phyloP scores from a whole-genome alignment of 2,888 invertebrate species.

The Pandemis cinnamomeana region DNA sequence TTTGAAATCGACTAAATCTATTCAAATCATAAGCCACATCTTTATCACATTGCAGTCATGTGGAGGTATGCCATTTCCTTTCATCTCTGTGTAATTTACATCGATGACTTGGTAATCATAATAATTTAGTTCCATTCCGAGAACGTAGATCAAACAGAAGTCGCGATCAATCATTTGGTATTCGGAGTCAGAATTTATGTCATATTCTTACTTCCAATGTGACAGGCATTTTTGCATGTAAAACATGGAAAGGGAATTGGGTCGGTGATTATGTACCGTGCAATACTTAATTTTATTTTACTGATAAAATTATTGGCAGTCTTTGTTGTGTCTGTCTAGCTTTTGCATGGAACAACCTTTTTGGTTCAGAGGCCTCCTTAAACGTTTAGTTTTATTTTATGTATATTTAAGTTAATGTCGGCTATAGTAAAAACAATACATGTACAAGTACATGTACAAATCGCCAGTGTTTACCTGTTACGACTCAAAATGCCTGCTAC shows the following conservation, averaged over 20 bases:
- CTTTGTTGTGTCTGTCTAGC: no score
- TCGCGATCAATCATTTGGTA: conserved; percentile 22
- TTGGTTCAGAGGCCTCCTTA: no score
- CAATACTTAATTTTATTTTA: no score
- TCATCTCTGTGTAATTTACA: not conserved
- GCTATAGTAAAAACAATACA: no score
- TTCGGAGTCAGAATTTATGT: conserved; percentile 14
- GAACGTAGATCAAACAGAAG: conserved; percentile 6
- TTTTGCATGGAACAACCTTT: no score
- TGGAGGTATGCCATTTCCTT: not conserved
- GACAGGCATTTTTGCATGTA: conserved; percentile 1
- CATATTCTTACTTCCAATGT: conserved; percentile 5
- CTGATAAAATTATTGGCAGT: no score
- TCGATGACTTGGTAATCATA: conserved; percentile 4
- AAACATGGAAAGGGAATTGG: not conserved
- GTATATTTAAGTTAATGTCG: no score
- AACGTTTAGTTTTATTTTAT: no score
- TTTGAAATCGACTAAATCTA: not conserved
- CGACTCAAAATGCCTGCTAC: no score
- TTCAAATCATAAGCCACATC: not conserved
- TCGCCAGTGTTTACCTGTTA: no score
- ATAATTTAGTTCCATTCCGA: not conserved
- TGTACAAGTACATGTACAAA: no score
- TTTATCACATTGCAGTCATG: not conserved
- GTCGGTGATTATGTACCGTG: not conserved